Base-by-base conservation (phyloP, 1,140 invertebrate species). In the Calycopis cecrops region DNA sequence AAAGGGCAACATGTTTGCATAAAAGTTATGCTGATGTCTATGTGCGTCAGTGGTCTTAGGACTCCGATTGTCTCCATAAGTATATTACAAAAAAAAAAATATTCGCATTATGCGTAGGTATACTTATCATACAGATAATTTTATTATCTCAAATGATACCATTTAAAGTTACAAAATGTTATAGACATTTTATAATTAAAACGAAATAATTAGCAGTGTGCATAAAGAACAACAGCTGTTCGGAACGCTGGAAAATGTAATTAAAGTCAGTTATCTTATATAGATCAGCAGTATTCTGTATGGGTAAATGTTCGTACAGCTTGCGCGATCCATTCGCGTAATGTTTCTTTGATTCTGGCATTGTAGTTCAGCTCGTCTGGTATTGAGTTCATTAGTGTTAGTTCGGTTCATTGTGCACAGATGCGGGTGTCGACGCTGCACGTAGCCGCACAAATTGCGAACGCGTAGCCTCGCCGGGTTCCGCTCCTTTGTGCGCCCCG, bases 401-500 rank as follows among this genome's bases (percentile, higher is more conserved):
- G 62, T 70, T 65, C 52, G 55, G 57, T 62, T 60, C 55, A 60
- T 59, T 60, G 56, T 60, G 55, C 57, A 49, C 53, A 52, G 60
- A 70, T 71, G 59, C 68, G 65, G 65, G 68, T 58, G 61, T 65
- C 49, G 51, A 14, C 35, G 44, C 48, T 33, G 40, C 49, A 55
- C 48, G 55, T 55, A 60, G 42, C 50, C 48, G 57, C 55, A 54
- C 55, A 50, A 60, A 60, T 52, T 64, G 59, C 59, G 57, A 59
- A 37, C 65, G 60, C 60, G 58, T 57, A 57, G 54, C n/a, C 37
- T 12, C 40, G 38, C 18, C 42, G 50, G 76, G 78, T 75, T 73
- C 69, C 60, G 67, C 68, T 76, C 82, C 81, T 86, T 74, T 86
- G 73, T 76, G 65, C 67, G 54, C 55, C 55, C 60, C 73, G n/a